Evolutionary conservation across 2,113 vertebrate genomes (phyloP).

Genomic region (Tinamus guttatus): DNA sequence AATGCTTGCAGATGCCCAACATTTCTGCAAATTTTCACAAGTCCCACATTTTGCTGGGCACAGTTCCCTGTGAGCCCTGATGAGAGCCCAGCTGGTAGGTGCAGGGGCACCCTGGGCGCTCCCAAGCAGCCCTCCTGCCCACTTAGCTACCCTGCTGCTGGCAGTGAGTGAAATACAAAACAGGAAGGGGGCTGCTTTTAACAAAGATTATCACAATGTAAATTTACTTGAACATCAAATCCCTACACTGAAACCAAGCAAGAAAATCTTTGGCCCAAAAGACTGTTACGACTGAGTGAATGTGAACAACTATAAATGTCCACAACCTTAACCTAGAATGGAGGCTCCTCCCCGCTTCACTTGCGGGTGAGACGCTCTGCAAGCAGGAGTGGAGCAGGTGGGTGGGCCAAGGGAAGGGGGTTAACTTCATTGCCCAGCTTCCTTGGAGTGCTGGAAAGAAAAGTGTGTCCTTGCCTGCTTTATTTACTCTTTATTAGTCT

Average conservation of each 20-base stretch:
- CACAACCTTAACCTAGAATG: background rate
- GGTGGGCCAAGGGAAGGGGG: background rate
- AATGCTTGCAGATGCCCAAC: background rate
- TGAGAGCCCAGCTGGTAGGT: background rate
- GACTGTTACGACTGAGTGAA: background rate
- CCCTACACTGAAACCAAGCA: background rate
- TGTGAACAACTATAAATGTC: background rate
- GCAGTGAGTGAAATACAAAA: no score
- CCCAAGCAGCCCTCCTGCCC: no score
- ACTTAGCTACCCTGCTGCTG: no score
- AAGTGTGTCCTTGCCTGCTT: slow-evolving; percentile 23
- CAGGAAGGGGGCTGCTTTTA: background rate
- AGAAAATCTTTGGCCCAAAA: background rate
- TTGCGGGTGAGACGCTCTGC: background rate
- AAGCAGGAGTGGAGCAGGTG: background rate
- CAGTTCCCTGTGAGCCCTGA: background rate
- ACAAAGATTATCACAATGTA: background rate
- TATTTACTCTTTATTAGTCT: slow-evolving; percentile 73
- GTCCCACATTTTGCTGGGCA: background rate
- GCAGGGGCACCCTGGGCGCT: background rate
- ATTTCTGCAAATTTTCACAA: background rate
- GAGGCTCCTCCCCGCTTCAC: background rate
- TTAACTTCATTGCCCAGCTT: background rate
- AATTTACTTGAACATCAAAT: background rate
- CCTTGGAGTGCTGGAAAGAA: background rate